Conservation (phyloP, 2,888 invertebrate genomes). For the Dasysyrphus tricinctus region DNA sequence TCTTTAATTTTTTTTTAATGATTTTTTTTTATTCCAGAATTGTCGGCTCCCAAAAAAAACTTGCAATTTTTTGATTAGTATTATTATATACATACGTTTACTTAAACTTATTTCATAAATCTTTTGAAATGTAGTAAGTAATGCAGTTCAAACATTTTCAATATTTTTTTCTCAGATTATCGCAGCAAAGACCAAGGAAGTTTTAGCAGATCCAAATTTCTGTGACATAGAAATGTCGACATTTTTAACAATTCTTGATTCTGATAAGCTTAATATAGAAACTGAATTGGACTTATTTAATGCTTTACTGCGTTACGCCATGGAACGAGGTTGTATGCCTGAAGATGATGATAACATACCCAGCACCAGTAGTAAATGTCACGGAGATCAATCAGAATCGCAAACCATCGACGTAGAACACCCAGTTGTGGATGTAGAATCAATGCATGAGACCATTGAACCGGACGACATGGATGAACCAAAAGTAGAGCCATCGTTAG, state of each 20-base stretch:
- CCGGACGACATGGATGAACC: constrained; percentile 79
- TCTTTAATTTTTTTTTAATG: no score
- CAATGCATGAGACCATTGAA: constrained; percentile 74
- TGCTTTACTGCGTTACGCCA: constrained; percentile 88
- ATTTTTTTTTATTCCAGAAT: no score
- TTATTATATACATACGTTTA: no score
- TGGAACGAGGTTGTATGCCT: constrained; percentile 84
- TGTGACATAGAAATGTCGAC: constrained; percentile 91
- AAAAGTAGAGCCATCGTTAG: constrained; percentile 77
- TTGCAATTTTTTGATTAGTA: no score
- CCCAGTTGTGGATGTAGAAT: constrained; percentile 76
- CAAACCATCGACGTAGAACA: constrained; percentile 68
- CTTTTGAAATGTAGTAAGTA: no score
- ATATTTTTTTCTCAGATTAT: constrained; percentile 86
- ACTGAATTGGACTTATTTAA: constrained; percentile 91
- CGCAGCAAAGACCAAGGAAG: constrained; percentile 89
- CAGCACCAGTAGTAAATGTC: constrained; percentile 50
- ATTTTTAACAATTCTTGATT: constrained; percentile 89
- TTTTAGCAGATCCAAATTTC: constrained; percentile 90
- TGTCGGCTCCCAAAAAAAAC: no score
- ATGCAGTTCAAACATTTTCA: no score
- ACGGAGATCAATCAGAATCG: constrained; percentile 26
- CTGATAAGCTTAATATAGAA: constrained; percentile 89
- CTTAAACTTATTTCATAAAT: no score
- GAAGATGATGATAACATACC: constrained; percentile 75